Base-by-base conservation (phyloP, 2,888 invertebrate genomes). In the Corythucha ciliata region DNA sequence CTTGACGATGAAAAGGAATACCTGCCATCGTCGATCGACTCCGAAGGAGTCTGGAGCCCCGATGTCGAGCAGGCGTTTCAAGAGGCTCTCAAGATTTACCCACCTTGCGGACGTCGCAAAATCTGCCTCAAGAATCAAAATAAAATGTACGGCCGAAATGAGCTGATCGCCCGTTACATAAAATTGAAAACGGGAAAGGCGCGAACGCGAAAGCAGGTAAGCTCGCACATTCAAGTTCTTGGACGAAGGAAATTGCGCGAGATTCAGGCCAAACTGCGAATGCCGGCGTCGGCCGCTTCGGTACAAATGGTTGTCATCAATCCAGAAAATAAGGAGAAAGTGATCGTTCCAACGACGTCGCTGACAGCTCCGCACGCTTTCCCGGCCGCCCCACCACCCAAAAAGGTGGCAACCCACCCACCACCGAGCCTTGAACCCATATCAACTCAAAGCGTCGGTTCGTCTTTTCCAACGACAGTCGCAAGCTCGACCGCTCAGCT, bases 61-160 rank as follows among this genome's bases (percentile, higher is more conserved):
- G 98, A 99, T 74, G 99, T 98, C 72, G 98, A 99, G 73, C 97
- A 98, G 75, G 93, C 93, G 75, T 98, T 98, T 75, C 97, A 97
- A 72, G 98, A 98, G 77, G 98, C 98, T 60, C 79, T 99, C 69
- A 93, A 96, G 66, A 97, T 98, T 70, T 98, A 98, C 76, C 98
- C 98, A 57, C 98, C 98, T 58, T 98, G 98, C 73, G 98, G 98
- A 61, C 76, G 98, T 65, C 80, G 98, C 71, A 99, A 99, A 79
- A 99, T 99, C 70, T 98, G 99, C 66, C 82, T 98, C 65, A 94
- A 94, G 64, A 98, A 98, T 72, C 97, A 99, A 78, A 98, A 98
- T 70, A 98, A 98, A 83, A 99, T 99, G 98, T 98, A 97, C 79
- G 98, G 98, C 69, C 86, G 98, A 65, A 99, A 99, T 77, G 98